Evolutionary conservation across 2,797 vertebrate species (phyloP).

Genomic region (Cirrhinus molitorella): DNA sequence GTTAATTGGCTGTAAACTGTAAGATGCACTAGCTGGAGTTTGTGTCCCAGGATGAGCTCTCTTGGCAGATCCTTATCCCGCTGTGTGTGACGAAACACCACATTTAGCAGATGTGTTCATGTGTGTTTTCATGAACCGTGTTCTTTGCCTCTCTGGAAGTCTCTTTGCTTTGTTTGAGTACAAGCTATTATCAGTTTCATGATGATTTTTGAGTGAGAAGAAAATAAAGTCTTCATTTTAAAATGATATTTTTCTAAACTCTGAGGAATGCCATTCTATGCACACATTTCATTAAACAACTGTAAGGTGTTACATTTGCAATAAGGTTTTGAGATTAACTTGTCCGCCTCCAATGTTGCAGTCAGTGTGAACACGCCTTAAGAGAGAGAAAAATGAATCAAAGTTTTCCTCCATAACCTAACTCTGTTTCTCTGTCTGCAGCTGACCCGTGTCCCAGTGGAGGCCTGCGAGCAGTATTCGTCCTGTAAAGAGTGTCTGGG

Average conservation of each 20-base stretch:
- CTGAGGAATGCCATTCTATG: too few species aligned
- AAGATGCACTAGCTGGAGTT: constrained; percentile 3
- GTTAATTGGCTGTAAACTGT: constrained; percentile 29
- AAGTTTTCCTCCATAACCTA: neutral
- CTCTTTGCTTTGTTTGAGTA: neutral
- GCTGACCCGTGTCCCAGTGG: constrained; percentile 94
- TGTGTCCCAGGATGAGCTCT: neutral
- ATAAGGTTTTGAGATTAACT: neutral
- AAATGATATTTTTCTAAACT: neutral
- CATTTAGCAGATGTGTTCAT: neutral
- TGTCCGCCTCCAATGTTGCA: neutral
- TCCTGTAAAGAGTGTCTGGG: constrained; percentile 92
- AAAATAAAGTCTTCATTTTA: neutral
- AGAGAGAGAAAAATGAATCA: neutral
- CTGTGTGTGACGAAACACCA: neutral
- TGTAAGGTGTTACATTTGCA: neutral
- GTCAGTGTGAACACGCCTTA: neutral
- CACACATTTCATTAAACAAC: neutral
- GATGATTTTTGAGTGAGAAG: neutral
- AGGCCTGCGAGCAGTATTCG: constrained; percentile 90
- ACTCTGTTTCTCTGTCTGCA: constrained; percentile 64
- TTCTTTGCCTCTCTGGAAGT: neutral
- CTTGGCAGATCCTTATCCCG: constrained; percentile 23
- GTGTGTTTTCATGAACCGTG: neutral
- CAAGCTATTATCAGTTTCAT: neutral